Base-by-base conservation (phyloP, 2,888 invertebrate species). In the Eristalinus sepulchralis region DNA sequence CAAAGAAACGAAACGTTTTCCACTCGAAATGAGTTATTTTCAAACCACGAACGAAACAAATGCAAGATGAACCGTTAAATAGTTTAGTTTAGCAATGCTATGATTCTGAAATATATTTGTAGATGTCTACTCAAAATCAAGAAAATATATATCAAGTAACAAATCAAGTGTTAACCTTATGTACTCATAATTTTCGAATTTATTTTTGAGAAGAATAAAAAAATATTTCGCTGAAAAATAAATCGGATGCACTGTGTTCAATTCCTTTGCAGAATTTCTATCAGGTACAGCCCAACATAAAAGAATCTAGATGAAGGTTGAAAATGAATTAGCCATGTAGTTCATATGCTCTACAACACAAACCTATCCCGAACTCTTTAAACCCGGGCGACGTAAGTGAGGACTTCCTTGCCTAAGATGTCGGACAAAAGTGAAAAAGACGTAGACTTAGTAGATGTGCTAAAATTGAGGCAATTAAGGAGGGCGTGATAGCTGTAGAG, bases 191-290 rank as follows among this genome's bases (percentile, higher is more conserved):
- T 71, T 64, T 68, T 71, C 78, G 71, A 78, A 78, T 78, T 78
- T 78, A 78, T 78, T 78, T 78, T 71, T 71, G 64, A 78, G 39
- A 63, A 64, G 63, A 71, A 77, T 77, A 77, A 77, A 77, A n/a
- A 27, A 8, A 20, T 62, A 64, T 64, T 71, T 53, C 47, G 71
- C 64, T 71, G 70, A 13, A 57, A 5, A 57, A 17, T 17, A 47
- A 47, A 8, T 47, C 8, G 8, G 6, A 3, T 27, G 27, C 27
- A n/a, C n/a, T n/a, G 39, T 39, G 39, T n/a, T n/a, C 0, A 39
- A 2, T 5, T 39, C 13, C 13, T 39, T 39, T n/a, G 6, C 36
- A n/a, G n/a, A n/a, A n/a, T n/a, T n/a, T n/a, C n/a, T n/a, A n/a
- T n/a, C n/a, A n/a, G n/a, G n/a, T n/a, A n/a, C n/a, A n/a, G n/a